These are phyloP conservation scores for Hyalella azteca DNA, from an alignment of 2,888 invertebrate genomes.

Conservation along the genomic window DNA sequence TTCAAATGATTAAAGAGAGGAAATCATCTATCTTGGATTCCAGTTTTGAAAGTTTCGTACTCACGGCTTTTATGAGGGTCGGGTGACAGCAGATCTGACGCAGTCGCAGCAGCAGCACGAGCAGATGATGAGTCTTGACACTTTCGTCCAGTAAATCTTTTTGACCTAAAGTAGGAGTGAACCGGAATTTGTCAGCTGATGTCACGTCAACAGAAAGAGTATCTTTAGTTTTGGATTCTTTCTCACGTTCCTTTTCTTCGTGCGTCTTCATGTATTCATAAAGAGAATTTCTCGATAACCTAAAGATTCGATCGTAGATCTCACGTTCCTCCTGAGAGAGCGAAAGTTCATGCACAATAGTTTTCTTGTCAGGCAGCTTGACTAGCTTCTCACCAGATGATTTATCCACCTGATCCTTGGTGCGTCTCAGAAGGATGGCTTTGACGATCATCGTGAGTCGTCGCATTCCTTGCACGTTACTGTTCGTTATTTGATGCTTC, in stretches of 20 bases:
- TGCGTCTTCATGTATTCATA: conserved; percentile 54
- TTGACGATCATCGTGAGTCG: conserved; percentile 85
- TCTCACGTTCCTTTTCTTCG: conserved; percentile 52
- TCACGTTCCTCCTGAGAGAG: conserved; percentile 75
- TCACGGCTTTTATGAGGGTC: conserved; percentile 48
- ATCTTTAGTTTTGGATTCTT: conserved; percentile 33
- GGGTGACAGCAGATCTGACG: conserved; percentile 58
- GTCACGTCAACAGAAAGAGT: neutral
- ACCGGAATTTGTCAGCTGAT: conserved; percentile 36
- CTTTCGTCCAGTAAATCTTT: conserved; percentile 8
- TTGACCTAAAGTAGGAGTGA: conserved; percentile 51
- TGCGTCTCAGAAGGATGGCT: conserved; percentile 82
- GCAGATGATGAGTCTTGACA: conserved; percentile 69
- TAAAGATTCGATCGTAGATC: conserved; percentile 75
- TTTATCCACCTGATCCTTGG: conserved; percentile 75
- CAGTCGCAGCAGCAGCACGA: conserved; percentile 69
- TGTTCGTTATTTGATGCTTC: conserved; percentile 91
- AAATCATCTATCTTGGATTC: too few species aligned
- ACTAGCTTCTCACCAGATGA: conserved; percentile 64
- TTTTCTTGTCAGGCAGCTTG: conserved; percentile 70
- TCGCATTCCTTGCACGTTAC: conserved; percentile 73
- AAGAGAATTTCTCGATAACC: conserved; percentile 61
- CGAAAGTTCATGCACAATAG: conserved; percentile 64
- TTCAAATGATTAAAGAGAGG: too few species aligned
- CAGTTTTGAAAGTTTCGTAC: too few species aligned